Conservation (phyloP, 2,113 vertebrate species). For the Pollimyrus isidori region DNA sequence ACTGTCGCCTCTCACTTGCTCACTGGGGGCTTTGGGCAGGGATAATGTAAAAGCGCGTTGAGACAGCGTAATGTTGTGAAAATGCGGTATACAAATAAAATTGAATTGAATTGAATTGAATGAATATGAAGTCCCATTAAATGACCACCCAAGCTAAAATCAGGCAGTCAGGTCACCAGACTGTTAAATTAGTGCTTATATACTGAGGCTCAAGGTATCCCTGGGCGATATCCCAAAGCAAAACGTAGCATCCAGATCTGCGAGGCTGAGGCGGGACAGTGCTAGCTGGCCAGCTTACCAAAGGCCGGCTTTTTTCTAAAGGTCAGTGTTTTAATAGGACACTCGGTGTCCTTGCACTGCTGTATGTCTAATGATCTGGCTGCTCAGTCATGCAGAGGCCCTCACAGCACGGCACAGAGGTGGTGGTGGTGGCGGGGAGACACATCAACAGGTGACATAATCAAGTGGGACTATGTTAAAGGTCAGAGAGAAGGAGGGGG, state of each 20-base stretch:
- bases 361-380: background rate
- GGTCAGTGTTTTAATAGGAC: background rate
- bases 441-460: background rate
- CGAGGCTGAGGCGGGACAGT: conserved; percentile 44
- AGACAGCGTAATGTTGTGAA: too few relatives aligned
- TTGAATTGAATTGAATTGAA: too few relatives aligned
- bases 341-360: background rate
- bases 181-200: background rate
- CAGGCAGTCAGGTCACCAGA: background rate
- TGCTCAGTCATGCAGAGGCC: background rate
- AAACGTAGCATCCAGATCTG: background rate
- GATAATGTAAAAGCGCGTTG: too few relatives aligned
- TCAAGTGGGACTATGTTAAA: background rate
- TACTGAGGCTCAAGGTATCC: background rate
- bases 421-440: background rate
- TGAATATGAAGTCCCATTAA: background rate
- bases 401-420: background rate
- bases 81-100: too few relatives aligned
- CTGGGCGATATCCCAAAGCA: background rate
- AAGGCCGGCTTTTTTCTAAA: background rate
- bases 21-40: too few relatives aligned
- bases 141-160: background rate
- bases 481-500: background rate
- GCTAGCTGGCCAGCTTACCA: conserved; percentile 18
- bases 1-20: too few relatives aligned